Conservation (phyloP, 2,888 invertebrate species). For the Trissolcus japonicus region DNA sequence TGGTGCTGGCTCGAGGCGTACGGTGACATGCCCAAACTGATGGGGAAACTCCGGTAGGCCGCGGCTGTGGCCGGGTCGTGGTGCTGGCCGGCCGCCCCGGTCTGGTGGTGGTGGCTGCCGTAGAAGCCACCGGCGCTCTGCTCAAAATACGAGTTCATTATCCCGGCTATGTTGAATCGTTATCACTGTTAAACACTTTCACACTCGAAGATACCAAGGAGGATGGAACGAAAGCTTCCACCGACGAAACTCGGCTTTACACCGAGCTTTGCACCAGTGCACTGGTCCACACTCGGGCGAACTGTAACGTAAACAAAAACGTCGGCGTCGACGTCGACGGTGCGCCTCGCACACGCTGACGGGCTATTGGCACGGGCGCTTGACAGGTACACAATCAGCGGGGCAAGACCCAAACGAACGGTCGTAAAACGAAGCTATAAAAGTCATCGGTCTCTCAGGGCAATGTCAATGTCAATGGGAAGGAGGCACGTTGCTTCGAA, state of each 20-base stretch:
- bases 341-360: neutral
- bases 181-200: slow-evolving; percentile 68
- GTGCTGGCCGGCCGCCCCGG: slow-evolving; percentile 80
- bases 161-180: slow-evolving; percentile 74
- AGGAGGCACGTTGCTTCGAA: slow-evolving; percentile 65
- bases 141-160: slow-evolving; percentile 97
- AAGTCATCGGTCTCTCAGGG: slow-evolving; percentile 68
- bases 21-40: slow-evolving; percentile 90
- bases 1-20: slow-evolving; percentile 84
- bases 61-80: slow-evolving; percentile 86
- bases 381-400: slow-evolving; percentile 44
- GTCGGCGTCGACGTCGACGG: slow-evolving; percentile 6
- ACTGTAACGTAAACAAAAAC: neutral
- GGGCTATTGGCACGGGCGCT: slow-evolving; percentile 29
- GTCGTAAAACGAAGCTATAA: slow-evolving; percentile 63
- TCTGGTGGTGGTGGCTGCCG: slow-evolving; percentile 92
- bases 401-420: slow-evolving; percentile 35
- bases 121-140: slow-evolving; percentile 91
- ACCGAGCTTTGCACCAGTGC: slow-evolving; percentile 18
- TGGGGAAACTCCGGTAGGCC: slow-evolving; percentile 89
- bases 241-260: neutral
- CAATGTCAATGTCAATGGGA: slow-evolving; percentile 70
- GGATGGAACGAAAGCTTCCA: neutral
- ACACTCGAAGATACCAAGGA: slow-evolving; percentile 63
- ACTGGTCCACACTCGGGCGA: slow-evolving; percentile 11